Evolutionary conservation across 2,113 vertebrate genomes (phyloP), one percentile per base, ranked within the genome.

Genomic region (Neotoma lepida): DNA sequence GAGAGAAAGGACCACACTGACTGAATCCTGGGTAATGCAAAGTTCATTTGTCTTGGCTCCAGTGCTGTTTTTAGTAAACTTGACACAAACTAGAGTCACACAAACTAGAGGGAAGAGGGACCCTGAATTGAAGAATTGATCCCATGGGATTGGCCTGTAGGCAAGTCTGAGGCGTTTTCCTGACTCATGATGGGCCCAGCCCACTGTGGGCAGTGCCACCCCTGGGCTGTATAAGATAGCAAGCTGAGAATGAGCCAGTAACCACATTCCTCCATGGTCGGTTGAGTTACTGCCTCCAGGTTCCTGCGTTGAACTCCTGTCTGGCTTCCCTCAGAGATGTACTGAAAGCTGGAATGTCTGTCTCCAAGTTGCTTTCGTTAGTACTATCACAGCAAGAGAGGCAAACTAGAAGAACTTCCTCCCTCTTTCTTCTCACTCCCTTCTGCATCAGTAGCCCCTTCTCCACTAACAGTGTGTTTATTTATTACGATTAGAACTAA

Each of bases 31-130:
- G 17, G 30, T 20, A 68, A 49, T 71, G 24, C 58, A 88, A 4
- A 46, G 77, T 81, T 85, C 28, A 26, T 89, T 95, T 93, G 49
- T 77, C 88, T 49, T 86, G 10, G 51, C n/a, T 77, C 35, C 51
- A 56, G 51, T 58, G 13, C 12, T n/a, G 22, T 12, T 13, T 39
- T 26, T 81, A 81, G n/a, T 81, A 58, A 58, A 58, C 22, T 28
- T 41, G 13, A 39, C 78, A 58, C 54, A 39, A 15, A 58, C 51
- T 26, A 81, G 49, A 74, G 74, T 49, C 74, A 33, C 41, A n/a
- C n/a, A n/a, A n/a, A n/a, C n/a, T n/a, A n/a, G n/a, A n/a, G 35
- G 78, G 5, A 39, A 81, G 35, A 26, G 78, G 12, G 51, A 26
- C 51, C 35, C 51, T 58, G 35, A 28, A 26, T 24, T n/a, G 35